Conservation (phyloP, 2,113 vertebrate species). For the Chloebia gouldiae region DNA sequence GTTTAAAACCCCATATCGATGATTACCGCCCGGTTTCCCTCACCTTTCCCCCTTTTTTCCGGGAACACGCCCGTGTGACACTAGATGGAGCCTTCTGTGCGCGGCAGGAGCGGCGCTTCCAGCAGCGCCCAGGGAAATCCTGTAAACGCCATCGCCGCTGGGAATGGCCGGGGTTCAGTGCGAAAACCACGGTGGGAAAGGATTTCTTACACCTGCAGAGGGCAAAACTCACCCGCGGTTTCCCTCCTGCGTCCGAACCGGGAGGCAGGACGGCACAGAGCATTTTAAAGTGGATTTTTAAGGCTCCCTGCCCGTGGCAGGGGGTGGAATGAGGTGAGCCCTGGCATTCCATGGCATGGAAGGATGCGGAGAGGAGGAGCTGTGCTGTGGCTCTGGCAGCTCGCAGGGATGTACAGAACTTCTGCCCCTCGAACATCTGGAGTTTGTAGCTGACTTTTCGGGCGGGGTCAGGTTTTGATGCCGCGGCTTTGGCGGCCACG, state of each 20-base stretch:
- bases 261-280: rapidly evolving
- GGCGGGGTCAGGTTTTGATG: too few species aligned
- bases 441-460: neutral
- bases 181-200: neutral
- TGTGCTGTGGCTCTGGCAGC: neutral
- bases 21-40: rapidly evolving
- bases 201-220: neutral
- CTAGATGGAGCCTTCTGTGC: conserved; percentile 46
- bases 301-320: neutral
- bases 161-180: rapidly evolving
- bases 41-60: rapidly evolving
- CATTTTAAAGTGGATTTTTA: rapidly evolving
- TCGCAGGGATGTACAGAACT: rapidly evolving
- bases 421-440: rapidly evolving
- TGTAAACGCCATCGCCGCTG: rapidly evolving
- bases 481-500: neutral
- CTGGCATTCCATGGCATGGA: rapidly evolving
- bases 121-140: rapidly evolving
- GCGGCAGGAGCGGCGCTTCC: neutral
- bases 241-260: rapidly evolving
- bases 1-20: neutral
- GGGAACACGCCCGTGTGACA: neutral
- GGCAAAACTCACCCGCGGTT: neutral
- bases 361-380: rapidly evolving
- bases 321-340: neutral